Evolutionary conservation across 2,113 vertebrate genomes (phyloP).

Genomic region (Ceratotherium simum): DNA sequence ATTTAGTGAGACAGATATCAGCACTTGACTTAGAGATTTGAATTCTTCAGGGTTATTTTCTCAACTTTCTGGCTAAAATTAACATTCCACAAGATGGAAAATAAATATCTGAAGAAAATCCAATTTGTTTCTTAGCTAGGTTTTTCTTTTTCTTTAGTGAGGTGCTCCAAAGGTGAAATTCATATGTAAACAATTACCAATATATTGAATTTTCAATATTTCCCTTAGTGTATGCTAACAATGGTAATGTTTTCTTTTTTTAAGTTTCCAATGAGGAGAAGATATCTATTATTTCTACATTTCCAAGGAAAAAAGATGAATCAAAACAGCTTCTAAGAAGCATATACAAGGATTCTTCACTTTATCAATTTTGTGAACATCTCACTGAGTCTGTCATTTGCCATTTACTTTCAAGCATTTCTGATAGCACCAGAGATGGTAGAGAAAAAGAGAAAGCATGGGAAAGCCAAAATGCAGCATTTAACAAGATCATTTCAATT

Average conservation of each 20-base stretch:
- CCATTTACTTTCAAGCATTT: conserved; percentile 67
- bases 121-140: neutral
- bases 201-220: conserved; percentile 2
- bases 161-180: neutral
- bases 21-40: neutral
- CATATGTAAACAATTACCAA: neutral
- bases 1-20: neutral
- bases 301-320: conserved; percentile 45
- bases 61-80: conserved; percentile 29
- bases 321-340: conserved; percentile 40
- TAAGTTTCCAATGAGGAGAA: conserved; percentile 54
- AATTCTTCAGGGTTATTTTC: neutral
- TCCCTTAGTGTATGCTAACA: conserved; percentile 44
- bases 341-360: conserved; percentile 58
- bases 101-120: neutral
- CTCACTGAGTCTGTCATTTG: conserved; percentile 72
- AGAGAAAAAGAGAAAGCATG: neutral
- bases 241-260: conserved; percentile 40
- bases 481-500: conserved; percentile 68
- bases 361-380: conserved; percentile 68
- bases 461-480: conserved; percentile 33
- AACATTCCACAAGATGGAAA: neutral
- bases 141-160: conserved; percentile 36
- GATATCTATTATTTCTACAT: conserved; percentile 19
- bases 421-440: neutral